Base-by-base conservation (phyloP, 2,113 vertebrate species). In the Mixornis gularis region DNA sequence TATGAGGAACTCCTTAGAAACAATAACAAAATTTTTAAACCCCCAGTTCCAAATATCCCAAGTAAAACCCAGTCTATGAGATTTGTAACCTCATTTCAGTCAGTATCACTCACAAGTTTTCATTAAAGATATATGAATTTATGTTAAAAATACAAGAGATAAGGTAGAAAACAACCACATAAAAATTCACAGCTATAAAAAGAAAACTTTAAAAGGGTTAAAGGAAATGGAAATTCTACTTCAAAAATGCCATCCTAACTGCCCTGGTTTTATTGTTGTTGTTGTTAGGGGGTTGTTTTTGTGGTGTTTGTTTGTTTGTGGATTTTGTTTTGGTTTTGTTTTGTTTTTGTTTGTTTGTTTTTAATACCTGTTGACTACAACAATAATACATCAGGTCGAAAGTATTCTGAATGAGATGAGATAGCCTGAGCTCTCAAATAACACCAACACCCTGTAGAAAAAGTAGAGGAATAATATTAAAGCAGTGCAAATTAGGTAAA, bases 21-120 rank as follows among this genome's bases (percentile, higher is more conserved):
- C 4, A 46, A 17, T 10, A 69, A 40, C 5, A 53, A 44, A 29
- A 70, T 1, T 41, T 59, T 52, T 18, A 69, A 55, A 0, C 1
- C 14, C 5, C 1, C 6, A 53, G 8, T 46, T 21, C 11, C 15
- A 55, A 4, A 17, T 0, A 2, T 34, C 22, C 34, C 40, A 81
- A 70, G 30, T 63, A 79, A 79, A 84, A 62, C 14, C 6, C 34
- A 30, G 9, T 3, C 19, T 71, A 8, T 48, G 30, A 73, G 32
- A 87, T 6, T 10, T 40, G 30, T 69, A 85, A 40, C 29, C 30
- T 74, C 17, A 46, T 59, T 78, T 74, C 30, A 60, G 18, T 43
- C 46, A 56, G 8, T 13, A 77, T 43, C 18, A 46, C 18, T 36
- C 29, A 6, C 2, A 71, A 48, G 3, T 25, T 95, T 71, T 43